phyloP scores from a whole-genome alignment of 2,113 vertebrate species.

The Muscicapa adusta region DNA sequence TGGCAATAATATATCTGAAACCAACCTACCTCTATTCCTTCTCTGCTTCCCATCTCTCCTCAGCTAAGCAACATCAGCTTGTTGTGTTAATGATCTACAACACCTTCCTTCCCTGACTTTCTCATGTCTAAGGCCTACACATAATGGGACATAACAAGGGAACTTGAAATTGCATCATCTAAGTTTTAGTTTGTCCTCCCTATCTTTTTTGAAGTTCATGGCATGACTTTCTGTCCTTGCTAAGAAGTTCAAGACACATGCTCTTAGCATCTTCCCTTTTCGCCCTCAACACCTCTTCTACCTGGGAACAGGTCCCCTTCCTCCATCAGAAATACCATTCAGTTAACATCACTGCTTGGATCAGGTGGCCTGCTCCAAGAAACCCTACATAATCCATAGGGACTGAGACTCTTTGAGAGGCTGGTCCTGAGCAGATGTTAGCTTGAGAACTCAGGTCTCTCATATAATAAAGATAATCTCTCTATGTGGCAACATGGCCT shows the following conservation, averaged over 20 bases:
- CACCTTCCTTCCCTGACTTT: not conserved
- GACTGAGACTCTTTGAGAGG: not conserved
- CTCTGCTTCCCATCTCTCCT: not conserved
- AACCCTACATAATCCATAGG: not conserved
- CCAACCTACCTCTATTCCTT: not conserved
- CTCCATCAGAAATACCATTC: not conserved
- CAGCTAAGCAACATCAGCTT: not conserved
- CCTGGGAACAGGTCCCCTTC: not conserved
- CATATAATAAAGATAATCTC: not conserved
- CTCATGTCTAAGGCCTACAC: not conserved
- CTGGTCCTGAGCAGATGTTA: not conserved
- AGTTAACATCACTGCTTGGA: not conserved
- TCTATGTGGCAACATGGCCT: not conserved
- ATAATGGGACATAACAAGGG: not conserved
- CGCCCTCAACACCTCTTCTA: not conserved
- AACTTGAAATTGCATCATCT: not conserved
- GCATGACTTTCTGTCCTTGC: not conserved
- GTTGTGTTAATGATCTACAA: not conserved
- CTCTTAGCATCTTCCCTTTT: not conserved
- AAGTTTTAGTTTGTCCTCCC: not conserved
- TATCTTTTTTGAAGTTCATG: not conserved
- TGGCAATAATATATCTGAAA: not conserved
- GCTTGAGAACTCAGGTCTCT: not conserved
- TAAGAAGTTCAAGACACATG: not conserved
- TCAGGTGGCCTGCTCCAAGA: not conserved